These are phyloP conservation scores for Anarsia innoxiella DNA, from an alignment of 2,888 invertebrate species.

Conservation along the genomic window DNA sequence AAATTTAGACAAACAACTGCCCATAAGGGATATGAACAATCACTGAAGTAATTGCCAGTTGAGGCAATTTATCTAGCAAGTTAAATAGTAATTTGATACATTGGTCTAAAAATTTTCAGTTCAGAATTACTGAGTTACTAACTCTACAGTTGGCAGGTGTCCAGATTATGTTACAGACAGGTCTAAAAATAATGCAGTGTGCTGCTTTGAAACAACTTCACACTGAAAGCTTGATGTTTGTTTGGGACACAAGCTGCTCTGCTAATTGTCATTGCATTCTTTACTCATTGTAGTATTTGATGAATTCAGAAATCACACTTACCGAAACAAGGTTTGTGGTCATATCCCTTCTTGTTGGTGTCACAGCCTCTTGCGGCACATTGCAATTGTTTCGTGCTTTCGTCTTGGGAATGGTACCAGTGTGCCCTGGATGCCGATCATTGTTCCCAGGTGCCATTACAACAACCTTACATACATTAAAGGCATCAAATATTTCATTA, in stretches of 20 bases:
- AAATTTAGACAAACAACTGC: slow-evolving; percentile 68
- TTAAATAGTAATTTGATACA: slow-evolving; percentile 10
- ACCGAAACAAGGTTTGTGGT: slow-evolving; percentile 70
- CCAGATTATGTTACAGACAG: slow-evolving; percentile 48
- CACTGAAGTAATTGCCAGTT: too few species aligned
- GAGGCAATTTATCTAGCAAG: neutral
- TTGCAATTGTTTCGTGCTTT: slow-evolving; percentile 77
- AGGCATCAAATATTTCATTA: too few species aligned
- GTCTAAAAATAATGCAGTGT: slow-evolving; percentile 59
- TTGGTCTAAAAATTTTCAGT: neutral
- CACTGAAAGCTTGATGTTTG: slow-evolving; percentile 16
- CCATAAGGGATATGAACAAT: slow-evolving; percentile 56
- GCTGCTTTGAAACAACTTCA: slow-evolving; percentile 50
- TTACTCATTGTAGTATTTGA: too few species aligned
- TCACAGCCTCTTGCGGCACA: slow-evolving; percentile 76
- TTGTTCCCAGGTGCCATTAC: slow-evolving; percentile 73
- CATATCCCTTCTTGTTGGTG: slow-evolving; percentile 76
- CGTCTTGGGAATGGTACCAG: slow-evolving; percentile 81
- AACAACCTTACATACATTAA: too few species aligned
- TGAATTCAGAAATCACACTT: too few species aligned
- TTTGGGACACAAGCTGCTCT: too few species aligned
- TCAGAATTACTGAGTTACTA: neutral
- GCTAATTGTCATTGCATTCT: too few species aligned
- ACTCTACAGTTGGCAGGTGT: slow-evolving; percentile 47
- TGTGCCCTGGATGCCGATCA: slow-evolving; percentile 68